A percentile compares a stretch with the other conserved stretches of the same genome.
These are phyloP conservation scores for Calidris pygmaea DNA, from an alignment of 2,113 vertebrate genomes.

Conservation along the genomic window DNA sequence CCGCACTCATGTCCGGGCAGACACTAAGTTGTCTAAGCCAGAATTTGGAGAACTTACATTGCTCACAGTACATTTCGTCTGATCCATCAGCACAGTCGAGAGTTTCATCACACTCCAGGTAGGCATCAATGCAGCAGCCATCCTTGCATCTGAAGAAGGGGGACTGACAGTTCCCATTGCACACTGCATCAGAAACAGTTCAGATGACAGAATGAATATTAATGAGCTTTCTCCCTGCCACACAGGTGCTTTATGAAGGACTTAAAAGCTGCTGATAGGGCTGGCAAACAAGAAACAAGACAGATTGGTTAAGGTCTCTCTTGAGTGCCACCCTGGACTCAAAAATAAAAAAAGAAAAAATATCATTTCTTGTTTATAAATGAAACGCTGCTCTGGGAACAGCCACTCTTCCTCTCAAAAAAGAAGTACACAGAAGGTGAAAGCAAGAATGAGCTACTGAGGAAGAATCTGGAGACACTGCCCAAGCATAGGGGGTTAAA, in stretches of 20 bases:
- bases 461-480: background rate
- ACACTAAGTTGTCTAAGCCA: background rate
- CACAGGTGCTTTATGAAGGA: background rate
- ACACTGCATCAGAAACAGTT: constrained; percentile 71
- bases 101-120: constrained; percentile 85
- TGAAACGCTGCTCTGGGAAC: background rate
- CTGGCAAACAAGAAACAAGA: background rate
- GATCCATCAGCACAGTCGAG: constrained; percentile 85
- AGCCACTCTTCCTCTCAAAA: background rate
- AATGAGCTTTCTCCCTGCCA: background rate
- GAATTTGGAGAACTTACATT: constrained; percentile 68
- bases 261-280: background rate
- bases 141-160: constrained; percentile 83
- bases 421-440: background rate
- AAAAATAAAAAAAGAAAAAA: background rate
- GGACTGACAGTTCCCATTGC: constrained; percentile 73
- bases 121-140: constrained; percentile 87
- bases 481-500: background rate
- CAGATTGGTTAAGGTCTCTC: background rate
- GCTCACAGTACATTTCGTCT: constrained; percentile 83
- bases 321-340: background rate
- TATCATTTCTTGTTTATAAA: background rate
- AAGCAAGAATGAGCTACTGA: background rate
- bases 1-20: background rate
- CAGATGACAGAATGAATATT: background rate